phyloP scores from a whole-genome alignment of 2,888 invertebrate species.

The Apamea sordens region DNA sequence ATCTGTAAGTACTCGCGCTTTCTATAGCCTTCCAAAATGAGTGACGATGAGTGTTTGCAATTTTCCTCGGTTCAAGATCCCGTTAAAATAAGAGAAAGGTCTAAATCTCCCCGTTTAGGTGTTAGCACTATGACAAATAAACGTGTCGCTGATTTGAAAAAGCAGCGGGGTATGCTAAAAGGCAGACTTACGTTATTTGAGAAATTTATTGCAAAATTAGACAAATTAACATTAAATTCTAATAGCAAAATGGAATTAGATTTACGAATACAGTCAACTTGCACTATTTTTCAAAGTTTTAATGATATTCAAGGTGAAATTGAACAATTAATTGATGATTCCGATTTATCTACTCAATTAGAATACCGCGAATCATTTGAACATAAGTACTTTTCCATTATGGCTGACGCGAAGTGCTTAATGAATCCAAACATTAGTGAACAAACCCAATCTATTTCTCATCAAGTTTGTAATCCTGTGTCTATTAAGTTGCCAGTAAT shows the following conservation, averaged over 20 bases:
- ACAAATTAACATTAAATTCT: background rate
- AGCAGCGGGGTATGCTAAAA: too few relatives aligned
- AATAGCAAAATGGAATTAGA: background rate
- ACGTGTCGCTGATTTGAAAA: background rate
- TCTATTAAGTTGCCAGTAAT: conserved; percentile 6
- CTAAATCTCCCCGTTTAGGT: background rate
- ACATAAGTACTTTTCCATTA: conserved; percentile 6
- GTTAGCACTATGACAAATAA: background rate
- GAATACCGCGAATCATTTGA: conserved; percentile 22
- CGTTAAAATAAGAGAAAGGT: background rate
- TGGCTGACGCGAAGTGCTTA: conserved; percentile 14
- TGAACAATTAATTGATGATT: conserved; percentile 2
- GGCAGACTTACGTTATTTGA: background rate
- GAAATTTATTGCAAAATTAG: background rate
- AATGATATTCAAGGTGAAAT: conserved; percentile 2
- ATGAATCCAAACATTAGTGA: background rate
- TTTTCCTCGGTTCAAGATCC: background rate
- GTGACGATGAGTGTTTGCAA: background rate
- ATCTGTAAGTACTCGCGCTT: background rate
- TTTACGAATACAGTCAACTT: conserved; percentile 8
- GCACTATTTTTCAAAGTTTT: conserved; percentile 6
- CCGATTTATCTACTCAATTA: conserved; percentile 5
- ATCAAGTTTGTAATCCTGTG: background rate
- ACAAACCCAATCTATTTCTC: background rate
- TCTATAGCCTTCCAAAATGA: background rate